Percentiles rank a stretch among this genome's conserved stretches.
These are phyloP conservation scores for Nebria ingens DNA, from an alignment of 1,140 invertebrate genomes.

Conservation along the genomic window DNA sequence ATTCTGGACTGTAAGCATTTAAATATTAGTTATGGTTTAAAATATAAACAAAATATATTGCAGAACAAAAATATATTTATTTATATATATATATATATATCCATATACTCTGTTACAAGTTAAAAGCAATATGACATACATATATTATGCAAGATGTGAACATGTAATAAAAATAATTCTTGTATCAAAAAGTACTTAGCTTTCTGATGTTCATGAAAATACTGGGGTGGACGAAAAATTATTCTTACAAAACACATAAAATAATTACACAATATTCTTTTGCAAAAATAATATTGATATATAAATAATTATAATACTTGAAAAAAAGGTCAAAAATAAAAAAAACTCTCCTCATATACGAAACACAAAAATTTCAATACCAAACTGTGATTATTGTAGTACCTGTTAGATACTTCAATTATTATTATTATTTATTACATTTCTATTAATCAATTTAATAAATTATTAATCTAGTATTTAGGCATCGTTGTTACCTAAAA, in stretches of 20 bases:
- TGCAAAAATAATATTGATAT: neutral
- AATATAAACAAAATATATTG: too few species aligned
- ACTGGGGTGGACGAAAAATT: too few species aligned
- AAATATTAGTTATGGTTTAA: too few species aligned
- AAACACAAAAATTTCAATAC: neutral
- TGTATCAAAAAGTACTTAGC: slow-evolving; percentile 6
- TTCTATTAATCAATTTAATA: neutral
- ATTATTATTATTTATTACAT: neutral
- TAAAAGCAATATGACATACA: slow-evolving; percentile 4
- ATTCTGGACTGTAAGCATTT: too few species aligned
- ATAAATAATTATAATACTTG: neutral
- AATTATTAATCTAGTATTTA: neutral
- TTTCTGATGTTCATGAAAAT: neutral
- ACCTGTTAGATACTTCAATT: neutral
- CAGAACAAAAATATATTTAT: slow-evolving; percentile 9
- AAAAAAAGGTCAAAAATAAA: neutral
- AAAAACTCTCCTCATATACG: neutral
- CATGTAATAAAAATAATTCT: slow-evolving; percentile 8
- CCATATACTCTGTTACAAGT: slow-evolving; percentile 2
- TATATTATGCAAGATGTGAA: slow-evolving; percentile 3
- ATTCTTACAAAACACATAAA: neutral
- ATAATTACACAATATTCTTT: neutral
- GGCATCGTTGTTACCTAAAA: neutral
- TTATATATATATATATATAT: neutral
- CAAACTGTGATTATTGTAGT: neutral